phyloP scores from a whole-genome alignment of 2,888 invertebrate species.

The Campaea margaritaria region DNA sequence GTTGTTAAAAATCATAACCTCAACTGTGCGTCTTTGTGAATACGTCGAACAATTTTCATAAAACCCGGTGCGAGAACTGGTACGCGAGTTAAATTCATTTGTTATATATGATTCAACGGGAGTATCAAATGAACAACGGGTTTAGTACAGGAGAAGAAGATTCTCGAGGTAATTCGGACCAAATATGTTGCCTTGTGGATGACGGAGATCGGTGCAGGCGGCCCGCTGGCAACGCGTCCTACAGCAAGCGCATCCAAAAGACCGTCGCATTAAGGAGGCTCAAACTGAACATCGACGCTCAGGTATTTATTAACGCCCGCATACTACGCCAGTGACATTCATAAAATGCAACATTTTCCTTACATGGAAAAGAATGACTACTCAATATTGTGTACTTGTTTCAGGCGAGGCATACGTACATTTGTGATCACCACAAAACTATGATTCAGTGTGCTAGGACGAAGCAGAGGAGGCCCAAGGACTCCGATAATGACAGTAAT shows the following conservation, averaged over 20 bases:
- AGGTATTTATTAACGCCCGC: slow-evolving; percentile 53
- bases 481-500: slow-evolving; percentile 97
- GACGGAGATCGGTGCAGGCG: slow-evolving; percentile 94
- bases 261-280: slow-evolving; percentile 96
- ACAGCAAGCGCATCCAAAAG: slow-evolving; percentile 98
- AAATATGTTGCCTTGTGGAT: slow-evolving; percentile 96
- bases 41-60: slow-evolving; percentile 69
- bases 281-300: slow-evolving; percentile 93
- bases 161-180: slow-evolving; percentile 94
- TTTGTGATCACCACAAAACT: slow-evolving; percentile 98
- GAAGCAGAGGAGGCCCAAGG: slow-evolving; percentile 93
- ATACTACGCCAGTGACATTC: slow-evolving; percentile 30
- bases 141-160: slow-evolving; percentile 97
- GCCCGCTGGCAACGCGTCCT: slow-evolving; percentile 97
- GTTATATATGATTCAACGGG: slow-evolving; percentile 85
- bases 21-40: slow-evolving; percentile 73
- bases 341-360: slow-evolving; percentile 32
- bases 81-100: slow-evolving; percentile 67
- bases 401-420: slow-evolving; percentile 97
- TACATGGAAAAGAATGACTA: slow-evolving; percentile 12
- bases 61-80: slow-evolving; percentile 69
- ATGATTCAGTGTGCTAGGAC: slow-evolving; percentile 98
- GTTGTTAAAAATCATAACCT: slow-evolving; percentile 78
- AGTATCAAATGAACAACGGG: slow-evolving; percentile 91
- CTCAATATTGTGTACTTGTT: slow-evolving; percentile 33